A percentile compares a stretch with the other conserved stretches of the same genome.
Evolutionary conservation across 2,888 invertebrate genomes (phyloP).

Genomic region (Xestobium rufovillosum): DNA sequence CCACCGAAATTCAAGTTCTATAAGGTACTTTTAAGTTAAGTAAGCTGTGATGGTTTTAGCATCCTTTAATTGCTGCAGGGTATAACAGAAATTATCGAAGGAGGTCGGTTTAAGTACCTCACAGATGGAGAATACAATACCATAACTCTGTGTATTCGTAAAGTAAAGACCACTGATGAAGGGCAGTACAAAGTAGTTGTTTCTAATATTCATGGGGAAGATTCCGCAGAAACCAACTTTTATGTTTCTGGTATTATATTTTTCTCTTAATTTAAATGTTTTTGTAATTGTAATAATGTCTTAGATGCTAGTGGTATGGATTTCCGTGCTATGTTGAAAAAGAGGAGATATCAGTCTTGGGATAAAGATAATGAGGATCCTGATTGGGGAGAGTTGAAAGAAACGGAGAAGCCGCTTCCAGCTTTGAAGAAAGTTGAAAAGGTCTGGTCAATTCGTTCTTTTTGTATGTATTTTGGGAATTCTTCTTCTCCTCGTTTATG

Average conservation of each 20-base stretch:
- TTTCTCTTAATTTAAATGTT: neutral
- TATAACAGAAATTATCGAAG: constrained; percentile 86
- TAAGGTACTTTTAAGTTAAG: constrained; percentile 47
- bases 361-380: constrained; percentile 83
- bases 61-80: constrained; percentile 45
- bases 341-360: constrained; percentile 93
- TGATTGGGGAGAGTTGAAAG: constrained; percentile 90
- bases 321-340: constrained; percentile 97
- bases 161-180: constrained; percentile 95
- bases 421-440: constrained; percentile 88
- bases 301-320: constrained; percentile 95
- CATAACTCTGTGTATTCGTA: constrained; percentile 90
- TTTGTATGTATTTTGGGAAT: constrained; percentile 14
- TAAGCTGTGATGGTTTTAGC: neutral
- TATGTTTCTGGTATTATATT: constrained; percentile 80
- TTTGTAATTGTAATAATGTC: constrained; percentile 8
- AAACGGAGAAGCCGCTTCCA: constrained; percentile 79
- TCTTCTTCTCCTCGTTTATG: constrained; percentile 20
- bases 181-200: constrained; percentile 90
- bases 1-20: constrained; percentile 93
- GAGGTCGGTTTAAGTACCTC: constrained; percentile 89
- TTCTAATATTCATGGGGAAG: constrained; percentile 90
- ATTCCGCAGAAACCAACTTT: constrained; percentile 90
- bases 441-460: constrained; percentile 59
- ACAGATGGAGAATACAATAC: constrained; percentile 91